Base-by-base conservation (phyloP, 2,113 vertebrate species). In the Bos indicus region DNA sequence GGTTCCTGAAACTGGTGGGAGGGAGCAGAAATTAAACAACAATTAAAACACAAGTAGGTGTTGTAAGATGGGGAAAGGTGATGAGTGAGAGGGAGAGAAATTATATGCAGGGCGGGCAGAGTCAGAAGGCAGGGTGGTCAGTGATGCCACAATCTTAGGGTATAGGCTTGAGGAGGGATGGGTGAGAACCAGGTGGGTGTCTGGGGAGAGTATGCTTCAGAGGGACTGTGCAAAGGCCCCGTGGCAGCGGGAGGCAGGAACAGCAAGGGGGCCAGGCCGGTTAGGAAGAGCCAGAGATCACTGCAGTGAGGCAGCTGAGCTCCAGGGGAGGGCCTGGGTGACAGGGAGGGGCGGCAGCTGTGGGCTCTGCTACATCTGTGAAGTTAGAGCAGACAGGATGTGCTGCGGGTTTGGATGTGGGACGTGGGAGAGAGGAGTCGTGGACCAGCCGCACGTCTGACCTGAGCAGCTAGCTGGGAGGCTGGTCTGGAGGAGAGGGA, bases 301-400 rank as follows among this genome's bases (percentile, higher is more conserved):
- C 51, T 9, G 36, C 33, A 19, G 26, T 36, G 60, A 2, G 10
- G 84, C 5, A 5, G 33, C 23, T 2, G 62, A 30, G 33, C 26
- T 23, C 43, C 7, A 82, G 16, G 6, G 0, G 15, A 36, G 43
- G 33, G 15, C 11, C 59, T 2, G 3, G 1, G 62, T 7, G 56
- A 23, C 12, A 4, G 2, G 1, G 2, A 33, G 3, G 4, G 57
- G 83, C 1, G 5, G 64, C 3, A 21, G 78, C 43, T 3, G 3
- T 60, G 74, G 89, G 8, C 17, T 28, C 16, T 5, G 10, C n/a
- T 71, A 23, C 5, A 2, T 25, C 91, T 30, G 21, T 28, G 57
- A 4, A 40, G 86, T 7, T 3, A 7, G 54, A 87, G 74, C 57
- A 10, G 2, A 10, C 3, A 8, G 36, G 56, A 57, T 0, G 16